Evolutionary conservation across 2,113 vertebrate genomes (phyloP).

Genomic region (Tetraodon nigroviridis): DNA sequence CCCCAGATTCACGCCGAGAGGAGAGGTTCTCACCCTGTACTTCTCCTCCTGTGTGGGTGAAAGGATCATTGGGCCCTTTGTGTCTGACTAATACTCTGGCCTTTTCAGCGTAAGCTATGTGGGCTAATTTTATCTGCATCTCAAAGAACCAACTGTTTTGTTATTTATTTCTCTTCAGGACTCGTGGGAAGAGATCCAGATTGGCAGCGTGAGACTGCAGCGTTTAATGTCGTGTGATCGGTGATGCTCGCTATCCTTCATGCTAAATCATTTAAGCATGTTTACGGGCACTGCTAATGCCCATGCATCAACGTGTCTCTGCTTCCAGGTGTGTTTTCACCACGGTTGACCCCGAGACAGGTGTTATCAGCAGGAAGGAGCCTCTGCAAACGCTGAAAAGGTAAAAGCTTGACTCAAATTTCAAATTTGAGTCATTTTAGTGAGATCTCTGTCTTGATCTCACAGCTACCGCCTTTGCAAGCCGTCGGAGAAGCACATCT

Average conservation of each 20-base stretch:
- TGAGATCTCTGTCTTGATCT: background rate
- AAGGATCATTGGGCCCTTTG: slow-evolving; percentile 16
- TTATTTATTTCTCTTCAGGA: slow-evolving; percentile 73
- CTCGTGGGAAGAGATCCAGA: slow-evolving; percentile 85
- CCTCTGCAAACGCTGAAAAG: slow-evolving; percentile 89
- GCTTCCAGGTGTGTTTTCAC: slow-evolving; percentile 84
- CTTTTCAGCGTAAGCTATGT: slow-evolving; percentile 40
- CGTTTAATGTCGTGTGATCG: slow-evolving; percentile 84
- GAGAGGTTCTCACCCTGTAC: too few species aligned
- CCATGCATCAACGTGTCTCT: slow-evolving; percentile 3
- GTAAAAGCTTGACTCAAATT: slow-evolving; percentile 56
- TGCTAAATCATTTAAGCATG: slow-evolving; percentile 1
- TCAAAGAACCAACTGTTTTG: slow-evolving; percentile 42
- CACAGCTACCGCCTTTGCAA: slow-evolving; percentile 83
- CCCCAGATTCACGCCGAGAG: too few species aligned
- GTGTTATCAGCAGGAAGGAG: slow-evolving; percentile 83
- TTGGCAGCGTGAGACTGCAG: slow-evolving; percentile 81
- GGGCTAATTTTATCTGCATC: slow-evolving; percentile 52
- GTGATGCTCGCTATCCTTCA: slow-evolving; percentile 64
- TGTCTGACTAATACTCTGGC: slow-evolving; percentile 44
- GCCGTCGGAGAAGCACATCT: slow-evolving; percentile 74
- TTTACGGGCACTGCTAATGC: background rate
- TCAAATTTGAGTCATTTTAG: background rate
- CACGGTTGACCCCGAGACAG: slow-evolving; percentile 90
- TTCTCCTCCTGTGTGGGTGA: slow-evolving; percentile 9